phyloP scores from a whole-genome alignment of 2,113 vertebrate species.

The Myrmecophaga tridactyla region DNA sequence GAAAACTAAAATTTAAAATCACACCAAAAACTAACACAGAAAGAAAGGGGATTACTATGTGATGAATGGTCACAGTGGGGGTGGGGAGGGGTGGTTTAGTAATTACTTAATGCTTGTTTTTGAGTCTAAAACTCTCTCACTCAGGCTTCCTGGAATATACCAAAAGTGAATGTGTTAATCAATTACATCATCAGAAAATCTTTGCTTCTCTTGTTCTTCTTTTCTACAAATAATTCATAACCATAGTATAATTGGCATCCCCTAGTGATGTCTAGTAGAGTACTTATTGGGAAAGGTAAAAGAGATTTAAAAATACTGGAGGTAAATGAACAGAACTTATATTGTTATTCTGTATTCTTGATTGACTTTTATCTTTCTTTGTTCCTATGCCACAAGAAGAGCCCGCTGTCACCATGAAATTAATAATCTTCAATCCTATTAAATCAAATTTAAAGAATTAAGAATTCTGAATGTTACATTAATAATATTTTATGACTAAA shows the following conservation, averaged over 20 bases:
- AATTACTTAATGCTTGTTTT: conserved; percentile 39
- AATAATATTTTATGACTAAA: conserved; percentile 9
- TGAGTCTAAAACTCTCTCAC: background rate
- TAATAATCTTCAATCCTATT: conserved; percentile 39
- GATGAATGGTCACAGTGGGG: background rate
- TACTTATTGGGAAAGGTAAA: background rate
- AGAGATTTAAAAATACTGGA: conserved; percentile 18
- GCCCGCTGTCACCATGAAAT: conserved; percentile 23
- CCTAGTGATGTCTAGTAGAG: background rate
- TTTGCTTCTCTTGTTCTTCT: background rate
- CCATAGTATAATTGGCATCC: background rate
- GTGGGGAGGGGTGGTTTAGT: background rate
- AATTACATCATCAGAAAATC: background rate
- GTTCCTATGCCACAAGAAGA: background rate
- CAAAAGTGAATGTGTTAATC: background rate
- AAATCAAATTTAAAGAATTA: conserved; percentile 24
- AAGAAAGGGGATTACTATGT: background rate
- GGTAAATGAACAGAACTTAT: conserved; percentile 36
- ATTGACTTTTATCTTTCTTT: conserved; percentile 58
- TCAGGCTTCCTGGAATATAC: background rate
- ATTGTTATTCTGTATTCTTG: conserved; percentile 7
- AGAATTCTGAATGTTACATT: background rate
- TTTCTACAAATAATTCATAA: background rate
- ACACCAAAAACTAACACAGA: background rate
- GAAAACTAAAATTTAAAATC: conserved; percentile 56